Evolutionary conservation across 2,113 vertebrate genomes (phyloP).

Genomic region (Corydoras maculifer): DNA sequence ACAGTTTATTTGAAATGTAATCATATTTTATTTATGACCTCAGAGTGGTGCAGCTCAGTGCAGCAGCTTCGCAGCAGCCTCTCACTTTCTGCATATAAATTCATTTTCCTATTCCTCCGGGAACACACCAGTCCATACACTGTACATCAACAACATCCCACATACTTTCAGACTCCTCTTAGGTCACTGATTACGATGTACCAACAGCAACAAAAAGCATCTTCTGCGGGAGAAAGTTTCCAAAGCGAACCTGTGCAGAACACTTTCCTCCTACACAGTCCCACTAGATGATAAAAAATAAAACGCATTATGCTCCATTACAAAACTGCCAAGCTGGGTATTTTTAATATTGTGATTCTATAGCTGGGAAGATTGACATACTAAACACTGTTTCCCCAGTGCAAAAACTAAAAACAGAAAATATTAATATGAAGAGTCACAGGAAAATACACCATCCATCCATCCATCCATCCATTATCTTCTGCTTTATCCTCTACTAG

Average conservation of each 20-base stretch:
- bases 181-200: slow-evolving; percentile 62
- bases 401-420: too few species aligned
- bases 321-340: too few species aligned
- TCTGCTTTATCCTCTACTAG: too few species aligned
- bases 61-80: slow-evolving; percentile 38
- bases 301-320: too few species aligned
- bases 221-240: slow-evolving; percentile 12
- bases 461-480: too few species aligned
- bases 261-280: slow-evolving; percentile 3
- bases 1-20: slow-evolving; percentile 46
- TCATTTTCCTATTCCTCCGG: not conserved
- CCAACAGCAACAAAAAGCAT: slow-evolving; percentile 56
- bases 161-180: slow-evolving; percentile 50
- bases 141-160: slow-evolving; percentile 50
- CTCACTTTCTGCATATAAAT: slow-evolving; percentile 36
- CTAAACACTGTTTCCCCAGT: too few species aligned
- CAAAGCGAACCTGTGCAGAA: slow-evolving; percentile 19
- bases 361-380: too few species aligned
- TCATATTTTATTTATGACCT: slow-evolving; percentile 55
- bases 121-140: slow-evolving; percentile 31
- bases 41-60: slow-evolving; percentile 34
- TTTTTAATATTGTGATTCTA: too few species aligned
- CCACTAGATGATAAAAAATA: not conserved
- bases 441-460: too few species aligned
- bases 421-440: too few species aligned